A percentile compares a stretch with the other conserved stretches of the same genome.
Evolutionary conservation across 2,888 invertebrate genomes (phyloP).

Genomic region (Resseliella maxima): DNA sequence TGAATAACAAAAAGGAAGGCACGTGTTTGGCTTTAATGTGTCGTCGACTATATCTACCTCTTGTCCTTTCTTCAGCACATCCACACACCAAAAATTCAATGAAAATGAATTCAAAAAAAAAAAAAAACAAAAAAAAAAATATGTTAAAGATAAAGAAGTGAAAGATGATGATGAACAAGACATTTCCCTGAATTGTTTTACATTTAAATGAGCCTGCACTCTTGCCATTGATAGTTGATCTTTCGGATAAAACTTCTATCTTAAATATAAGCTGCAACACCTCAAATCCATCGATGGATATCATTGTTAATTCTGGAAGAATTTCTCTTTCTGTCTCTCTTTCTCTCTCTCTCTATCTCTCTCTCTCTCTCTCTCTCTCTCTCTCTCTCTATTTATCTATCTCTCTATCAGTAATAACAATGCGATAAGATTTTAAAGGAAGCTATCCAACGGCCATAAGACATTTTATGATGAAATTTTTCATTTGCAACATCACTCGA

Average conservation of each 20-base stretch:
- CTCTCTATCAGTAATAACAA: no score
- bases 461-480: slow-evolving; percentile 9
- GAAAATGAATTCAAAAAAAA: background rate
- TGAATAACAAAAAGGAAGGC: slow-evolving; percentile 51
- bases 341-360: no score
- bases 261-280: background rate
- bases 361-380: no score
- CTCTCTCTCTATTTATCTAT: no score
- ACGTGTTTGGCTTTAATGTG: slow-evolving; percentile 51
- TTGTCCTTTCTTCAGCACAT: background rate
- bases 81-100: no score
- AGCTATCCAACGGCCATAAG: background rate
- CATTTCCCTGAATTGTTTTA: slow-evolving; percentile 4
- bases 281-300: background rate
- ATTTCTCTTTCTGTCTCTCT: background rate
- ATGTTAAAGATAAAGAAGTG: background rate
- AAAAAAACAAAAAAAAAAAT: background rate
- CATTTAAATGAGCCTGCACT: slow-evolving; percentile 5
- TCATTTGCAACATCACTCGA: background rate
- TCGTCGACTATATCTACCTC: background rate
- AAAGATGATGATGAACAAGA: no score
- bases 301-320: background rate
- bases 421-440: background rate
- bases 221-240: background rate
- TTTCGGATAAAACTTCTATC: background rate